Evolutionary conservation across 2,888 invertebrate species (phyloP), one percentile per base, ranked within the genome.

Genomic region (Glaucopsyche alexis): DNA sequence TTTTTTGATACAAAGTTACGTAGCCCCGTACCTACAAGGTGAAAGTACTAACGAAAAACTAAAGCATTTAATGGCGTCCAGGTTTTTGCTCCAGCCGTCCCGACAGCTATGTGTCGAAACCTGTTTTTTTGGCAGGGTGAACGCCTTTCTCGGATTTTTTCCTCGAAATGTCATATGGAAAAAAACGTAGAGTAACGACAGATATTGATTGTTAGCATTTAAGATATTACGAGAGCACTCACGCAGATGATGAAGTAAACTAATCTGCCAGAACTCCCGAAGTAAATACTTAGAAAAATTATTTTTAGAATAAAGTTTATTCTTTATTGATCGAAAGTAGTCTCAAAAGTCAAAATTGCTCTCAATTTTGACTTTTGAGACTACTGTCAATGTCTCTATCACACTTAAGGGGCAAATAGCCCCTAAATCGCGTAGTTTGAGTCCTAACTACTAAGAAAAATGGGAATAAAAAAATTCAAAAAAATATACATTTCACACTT

Each of bases 31-130:
- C 60, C 19, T 38, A 38, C 38, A 49, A 49, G 69, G 69, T 47
- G 67, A 67, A 67, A 67, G 67, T 45, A n/a, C 67, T 49, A 7
- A 49, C 49, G 29, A 49, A 69, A 49, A 69, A 49, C 45, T 40
- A 14, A 49, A 14, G 69, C 49, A 42, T 69, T 69, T 29, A 69
- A 69, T 47, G 69, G 19, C 16, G 16, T 72, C 82, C 83, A 82
- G 83, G 84, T 87, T 86, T 87, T 86, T 86, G 83, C 82, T 85
- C 85, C 84, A 82, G 76, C 74, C 80, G 80, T 81, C 81, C 79
- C 78, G 76, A 76, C 80, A 82, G 83, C 86, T 85, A 84, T 80
- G 78, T 78, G 80, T 81, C 78, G 78, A 80, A 89, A 90, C 90
- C 84, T 76, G 90, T 87, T 86, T 79, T 77, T 72, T 79, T 76